Conservation (phyloP, 37 sponge, comb jelly and placozoan genomes). For the Ephydatia muelleri region DNA sequence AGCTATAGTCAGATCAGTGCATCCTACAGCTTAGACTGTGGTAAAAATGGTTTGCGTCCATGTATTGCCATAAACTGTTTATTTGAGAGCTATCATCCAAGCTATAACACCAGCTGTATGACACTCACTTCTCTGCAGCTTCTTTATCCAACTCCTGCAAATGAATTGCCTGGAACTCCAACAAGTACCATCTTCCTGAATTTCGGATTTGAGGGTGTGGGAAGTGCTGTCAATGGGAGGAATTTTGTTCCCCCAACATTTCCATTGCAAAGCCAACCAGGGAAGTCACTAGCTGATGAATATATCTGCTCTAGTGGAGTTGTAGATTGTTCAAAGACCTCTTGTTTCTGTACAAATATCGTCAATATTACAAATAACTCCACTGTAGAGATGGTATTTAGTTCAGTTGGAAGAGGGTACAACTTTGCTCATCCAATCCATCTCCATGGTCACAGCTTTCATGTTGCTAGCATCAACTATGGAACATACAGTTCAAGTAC, state of each 20-base stretch:
- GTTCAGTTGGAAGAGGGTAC: conserved; percentile 18
- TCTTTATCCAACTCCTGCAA: not conserved
- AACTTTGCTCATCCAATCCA: conserved; percentile 68
- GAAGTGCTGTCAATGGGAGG: conserved; percentile 48
- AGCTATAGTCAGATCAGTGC: conserved; percentile 2
- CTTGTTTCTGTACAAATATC: no score
- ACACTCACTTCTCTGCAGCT: conserved; percentile 23
- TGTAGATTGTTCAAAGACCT: no score
- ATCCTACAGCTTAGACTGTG: not conserved
- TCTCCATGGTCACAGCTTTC: conserved; percentile 81
- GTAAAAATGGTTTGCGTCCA: no score
- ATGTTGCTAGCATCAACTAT: conserved; percentile 56
- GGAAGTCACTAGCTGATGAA: no score
- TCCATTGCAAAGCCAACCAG: conserved; percentile 28
- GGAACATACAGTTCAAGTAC: conserved; percentile 40
- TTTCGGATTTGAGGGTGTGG: conserved; percentile 16
- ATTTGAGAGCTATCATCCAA: conserved; percentile 30
- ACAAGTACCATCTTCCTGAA: conserved; percentile 41
- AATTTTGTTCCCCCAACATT: conserved; percentile 24
- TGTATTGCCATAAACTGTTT: conserved; percentile 62
- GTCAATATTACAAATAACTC: no score
- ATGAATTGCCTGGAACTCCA: conserved; percentile 20
- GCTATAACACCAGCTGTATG: conserved; percentile 32
- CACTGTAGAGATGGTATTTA: no score
- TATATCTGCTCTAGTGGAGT: no score